phyloP scores from a whole-genome alignment of 2,797 vertebrate genomes.

The Labeo calbasu region DNA sequence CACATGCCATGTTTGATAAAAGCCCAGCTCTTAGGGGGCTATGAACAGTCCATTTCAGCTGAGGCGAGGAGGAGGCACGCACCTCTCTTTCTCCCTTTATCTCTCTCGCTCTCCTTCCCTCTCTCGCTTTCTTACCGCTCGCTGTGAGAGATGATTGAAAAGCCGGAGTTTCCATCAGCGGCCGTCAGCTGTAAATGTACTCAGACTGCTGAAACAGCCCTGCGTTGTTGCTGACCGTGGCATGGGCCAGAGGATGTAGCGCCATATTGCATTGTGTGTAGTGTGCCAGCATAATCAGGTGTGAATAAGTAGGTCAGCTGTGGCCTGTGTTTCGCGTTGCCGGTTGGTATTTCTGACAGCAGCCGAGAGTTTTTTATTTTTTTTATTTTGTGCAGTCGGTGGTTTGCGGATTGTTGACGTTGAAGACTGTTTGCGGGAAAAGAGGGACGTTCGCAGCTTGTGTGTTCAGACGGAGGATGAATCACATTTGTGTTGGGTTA shows the following conservation, averaged over 20 bases:
- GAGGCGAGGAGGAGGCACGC: slow-evolving; percentile 21
- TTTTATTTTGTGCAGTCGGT: slow-evolving; percentile 9
- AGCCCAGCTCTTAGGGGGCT: slow-evolving; percentile 50
- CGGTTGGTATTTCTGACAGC: slow-evolving; percentile 26
- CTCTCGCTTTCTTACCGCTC: slow-evolving; percentile 1
- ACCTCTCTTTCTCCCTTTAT: slow-evolving; percentile 27
- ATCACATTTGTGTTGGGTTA: slow-evolving; percentile 57
- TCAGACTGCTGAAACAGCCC: slow-evolving; percentile 46
- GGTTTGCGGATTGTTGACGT: slow-evolving; percentile 33
- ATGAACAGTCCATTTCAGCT: slow-evolving; percentile 52
- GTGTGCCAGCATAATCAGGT: slow-evolving; percentile 43
- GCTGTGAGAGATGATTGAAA: slow-evolving; percentile 56
- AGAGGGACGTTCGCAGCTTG: slow-evolving; percentile 32
- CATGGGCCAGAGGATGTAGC: slow-evolving; percentile 37
- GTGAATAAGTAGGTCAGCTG: slow-evolving; percentile 54
- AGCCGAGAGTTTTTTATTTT: background rate
- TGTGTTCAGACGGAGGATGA: slow-evolving; percentile 55
- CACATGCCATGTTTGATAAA: slow-evolving; percentile 60
- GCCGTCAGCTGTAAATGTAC: slow-evolving; percentile 46
- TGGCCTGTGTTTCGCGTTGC: slow-evolving; percentile 30
- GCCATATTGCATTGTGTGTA: slow-evolving; percentile 48
- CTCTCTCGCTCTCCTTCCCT: slow-evolving; percentile 32
- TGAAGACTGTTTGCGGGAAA: slow-evolving; percentile 34
- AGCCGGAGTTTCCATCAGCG: slow-evolving; percentile 52
- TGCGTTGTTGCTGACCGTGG: slow-evolving; percentile 47